Base-by-base conservation (phyloP, 2,113 vertebrate genomes). In the Colius striatus region DNA sequence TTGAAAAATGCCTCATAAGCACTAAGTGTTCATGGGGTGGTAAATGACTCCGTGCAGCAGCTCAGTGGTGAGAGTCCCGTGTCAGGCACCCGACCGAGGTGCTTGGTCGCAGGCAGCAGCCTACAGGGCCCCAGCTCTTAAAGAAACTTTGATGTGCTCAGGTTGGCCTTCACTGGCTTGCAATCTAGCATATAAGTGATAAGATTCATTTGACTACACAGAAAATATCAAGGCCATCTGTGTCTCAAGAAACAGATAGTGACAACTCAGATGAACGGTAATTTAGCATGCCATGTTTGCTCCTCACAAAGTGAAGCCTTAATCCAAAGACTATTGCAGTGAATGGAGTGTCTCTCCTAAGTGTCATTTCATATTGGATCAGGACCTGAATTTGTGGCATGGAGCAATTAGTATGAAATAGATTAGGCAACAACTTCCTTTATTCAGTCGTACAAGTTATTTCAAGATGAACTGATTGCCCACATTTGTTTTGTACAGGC, bases 391-490 rank as follows among this genome's bases (percentile, higher is more conserved):
- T 95, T 5, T 79, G 73, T 58, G 73, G 58, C 83, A 50, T 38
- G 36, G 71, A 95, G 57, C 61, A 90, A 97, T 96, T 96, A 96
- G 80, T 58, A 65, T 58, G 65, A 95, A 96, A 96, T 38, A 92
- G 85, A 96, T 95, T 92, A 92, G 80, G 75, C 65, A 92, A 86
- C 76, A 94, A 32, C 83, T 87, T 93, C 90, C 76, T 95, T 95
- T 89, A 84, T 93, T 95, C 92, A 72, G 70, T 84, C 19, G 14
- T 89, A 84, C 66, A 72, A 87, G 70, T 95, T 95, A 93, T 92
- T 93, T 87, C 57, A 90, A 92, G 90, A 96, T 75, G 27, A 95
- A 89, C 92, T 82, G 93, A 89, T 96, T 86, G 71, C 57, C 70
- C 50, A 84, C 85, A 87, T 93, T 97, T 90, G 41, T 96, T 97